phyloP scores from a whole-genome alignment of 1,140 invertebrate species.

The Potamilus streckersoni region DNA sequence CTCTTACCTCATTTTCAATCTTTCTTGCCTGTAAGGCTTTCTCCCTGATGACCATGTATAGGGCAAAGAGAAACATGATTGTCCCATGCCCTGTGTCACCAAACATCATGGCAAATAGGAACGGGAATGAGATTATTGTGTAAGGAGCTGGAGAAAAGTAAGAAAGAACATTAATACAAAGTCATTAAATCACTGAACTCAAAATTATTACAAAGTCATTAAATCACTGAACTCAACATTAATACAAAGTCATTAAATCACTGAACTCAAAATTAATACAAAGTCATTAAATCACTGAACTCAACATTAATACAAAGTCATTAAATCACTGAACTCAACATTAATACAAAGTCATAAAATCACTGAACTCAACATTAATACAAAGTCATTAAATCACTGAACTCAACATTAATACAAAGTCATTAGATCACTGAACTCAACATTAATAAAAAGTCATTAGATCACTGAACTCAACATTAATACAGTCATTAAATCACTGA shows the following conservation, averaged over 20 bases:
- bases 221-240: background rate
- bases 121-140: constrained; percentile 97
- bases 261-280: background rate
- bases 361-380: background rate
- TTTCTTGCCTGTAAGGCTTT: constrained; percentile 63
- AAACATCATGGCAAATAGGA: constrained; percentile 98
- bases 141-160: constrained; percentile 79
- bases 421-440: background rate
- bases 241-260: background rate
- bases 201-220: background rate
- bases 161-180: background rate
- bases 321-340: background rate
- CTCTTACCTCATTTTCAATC: constrained; percentile 63
- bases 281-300: background rate
- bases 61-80: constrained; percentile 74
- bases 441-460: background rate
- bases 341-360: background rate
- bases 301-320: background rate
- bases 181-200: too few species aligned
- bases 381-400: background rate
- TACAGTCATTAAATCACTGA: background rate
- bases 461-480: background rate
- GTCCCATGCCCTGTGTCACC: constrained; percentile 94
- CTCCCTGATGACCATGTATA: constrained; percentile 74
- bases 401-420: background rate